Evolutionary conservation across 2,797 vertebrate species (phyloP), one percentile per base, ranked within the genome.

Genomic region (Monodelphis domestica): DNA sequence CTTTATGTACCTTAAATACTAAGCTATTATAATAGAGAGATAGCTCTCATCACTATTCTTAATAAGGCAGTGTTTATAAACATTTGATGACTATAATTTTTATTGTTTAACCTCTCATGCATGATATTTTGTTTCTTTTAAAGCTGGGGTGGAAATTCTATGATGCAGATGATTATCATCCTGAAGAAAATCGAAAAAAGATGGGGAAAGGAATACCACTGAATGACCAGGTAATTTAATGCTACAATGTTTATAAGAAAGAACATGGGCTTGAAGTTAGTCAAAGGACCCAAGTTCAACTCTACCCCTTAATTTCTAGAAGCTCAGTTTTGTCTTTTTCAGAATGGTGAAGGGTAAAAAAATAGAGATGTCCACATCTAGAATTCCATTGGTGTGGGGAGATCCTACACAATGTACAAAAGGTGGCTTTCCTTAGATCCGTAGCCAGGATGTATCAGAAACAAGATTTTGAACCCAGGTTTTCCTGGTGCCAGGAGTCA

Each of bases 161-260:
- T 2, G 99, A 99, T 97, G 99, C 99, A 0, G 99, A 99, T 52
- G 97, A 99, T 96, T 99, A 99, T 94, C 99, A 99, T 96, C 97
- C 99, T 1, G 96, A 96, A 57, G 98, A 98, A 96, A 99, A 99
- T 91, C 98, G 98, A 88, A 97, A 97, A 91, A 99, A 99, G 98
- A 99, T 99, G 99, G 88, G 98, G 87, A 97, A 97, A n/a, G 99
- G 99, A 88, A 98, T 98, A 94, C 98, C 99, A 0, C 98, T 99
- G 53, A 99, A 97, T 93, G 99, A 99, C 92, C 98, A 99, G 99
- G 99, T 99, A 98, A 97, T 1, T 84, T 50, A 84, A 50, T 26
- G 70, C 70, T 45, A 78, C 21, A 84, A 4, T 84, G 21, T 26
- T 84, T 84, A 4, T 26, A 50, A 45, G 38, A 45, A 84, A 84